These are phyloP conservation scores for Sebastes cheni DNA, from an alignment of 2,797 vertebrate species.

Conservation along the genomic window DNA sequence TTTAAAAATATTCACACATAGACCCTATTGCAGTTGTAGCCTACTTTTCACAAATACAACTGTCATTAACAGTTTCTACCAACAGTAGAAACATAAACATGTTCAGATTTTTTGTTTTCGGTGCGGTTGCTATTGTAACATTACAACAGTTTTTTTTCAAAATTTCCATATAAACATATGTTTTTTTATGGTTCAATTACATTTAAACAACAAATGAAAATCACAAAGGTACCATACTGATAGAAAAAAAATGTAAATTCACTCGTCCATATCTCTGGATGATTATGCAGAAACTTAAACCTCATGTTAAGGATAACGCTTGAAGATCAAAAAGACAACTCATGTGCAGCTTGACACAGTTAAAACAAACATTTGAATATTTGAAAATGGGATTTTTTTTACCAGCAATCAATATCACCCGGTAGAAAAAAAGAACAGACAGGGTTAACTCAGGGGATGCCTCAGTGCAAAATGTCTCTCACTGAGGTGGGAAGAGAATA, in stretches of 20 bases:
- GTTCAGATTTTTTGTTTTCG: slow-evolving; percentile 16
- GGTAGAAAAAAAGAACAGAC: not conserved
- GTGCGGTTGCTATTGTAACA: not conserved
- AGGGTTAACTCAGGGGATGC: not conserved
- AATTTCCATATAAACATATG: not conserved
- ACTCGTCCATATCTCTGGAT: not conserved
- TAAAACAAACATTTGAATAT: slow-evolving; percentile 13
- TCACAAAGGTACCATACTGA: not conserved
- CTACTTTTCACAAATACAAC: slow-evolving; percentile 40
- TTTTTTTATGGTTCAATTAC: slow-evolving; percentile 6
- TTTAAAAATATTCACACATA: slow-evolving; percentile 46
- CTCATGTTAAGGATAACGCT: slow-evolving; percentile 6
- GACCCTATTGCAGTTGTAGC: slow-evolving; percentile 17
- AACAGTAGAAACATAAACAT: slow-evolving; percentile 41
- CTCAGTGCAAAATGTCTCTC: not conserved
- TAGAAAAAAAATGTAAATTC: slow-evolving; percentile 1
- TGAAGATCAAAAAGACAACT: slow-evolving; percentile 14
- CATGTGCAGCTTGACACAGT: slow-evolving; percentile 5
- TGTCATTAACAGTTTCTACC: slow-evolving; percentile 25
- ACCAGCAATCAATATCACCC: not conserved
- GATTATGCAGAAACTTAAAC: slow-evolving; percentile 11
- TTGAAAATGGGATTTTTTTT: not conserved
- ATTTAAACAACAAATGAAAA: slow-evolving; percentile 15
- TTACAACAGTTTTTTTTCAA: slow-evolving; percentile 3
- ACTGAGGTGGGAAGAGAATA: slow-evolving; percentile 8